A percentile compares a stretch with the other conserved stretches of the same genome.
Conservation (phyloP, 1,140 invertebrate species). For the Physella acuta region DNA sequence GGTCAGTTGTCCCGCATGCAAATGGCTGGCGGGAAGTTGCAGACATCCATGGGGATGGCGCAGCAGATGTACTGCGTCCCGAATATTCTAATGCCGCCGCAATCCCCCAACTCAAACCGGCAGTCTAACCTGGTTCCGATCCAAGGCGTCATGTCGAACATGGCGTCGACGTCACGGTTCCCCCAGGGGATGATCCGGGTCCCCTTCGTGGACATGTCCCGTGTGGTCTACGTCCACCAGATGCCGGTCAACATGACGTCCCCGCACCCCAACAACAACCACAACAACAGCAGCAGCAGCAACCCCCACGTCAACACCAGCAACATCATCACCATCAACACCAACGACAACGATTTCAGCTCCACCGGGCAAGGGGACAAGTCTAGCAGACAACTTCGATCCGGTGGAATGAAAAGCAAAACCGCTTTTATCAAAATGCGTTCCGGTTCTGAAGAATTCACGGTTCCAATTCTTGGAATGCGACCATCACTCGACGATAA, state of each 20-base stretch:
- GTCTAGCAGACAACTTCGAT: constrained; percentile 1
- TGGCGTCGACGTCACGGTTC: constrained; percentile 9
- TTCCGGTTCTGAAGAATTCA: constrained; percentile 8
- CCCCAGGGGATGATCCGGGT: constrained; percentile 24
- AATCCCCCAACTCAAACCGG: neutral
- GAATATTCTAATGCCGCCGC: constrained; percentile 23
- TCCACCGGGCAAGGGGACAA: constrained; percentile 7
- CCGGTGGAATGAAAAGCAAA: neutral
- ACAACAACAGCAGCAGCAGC: constrained; percentile 28
- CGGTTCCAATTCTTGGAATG: constrained; percentile 10
- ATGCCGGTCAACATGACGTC: constrained; percentile 17
- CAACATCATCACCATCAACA: constrained; percentile 26
- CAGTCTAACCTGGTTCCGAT: constrained; percentile 2
- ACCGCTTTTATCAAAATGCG: constrained; percentile 20
- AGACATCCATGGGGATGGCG: neutral
- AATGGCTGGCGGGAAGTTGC: constrained; percentile 5
- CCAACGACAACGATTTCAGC: constrained; percentile 23
- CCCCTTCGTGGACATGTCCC: constrained; percentile 24
- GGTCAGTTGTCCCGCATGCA: constrained; percentile 16
- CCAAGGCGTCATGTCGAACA: constrained; percentile 13
- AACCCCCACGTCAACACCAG: constrained; percentile 26
- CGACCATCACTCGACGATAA: constrained; percentile 6
- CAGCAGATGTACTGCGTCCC: constrained; percentile 27
- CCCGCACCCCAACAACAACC: constrained; percentile 7
- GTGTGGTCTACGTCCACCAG: constrained; percentile 20